Evolutionary conservation across 2,113 vertebrate genomes (phyloP).

Genomic region (Lagopus muta): DNA sequence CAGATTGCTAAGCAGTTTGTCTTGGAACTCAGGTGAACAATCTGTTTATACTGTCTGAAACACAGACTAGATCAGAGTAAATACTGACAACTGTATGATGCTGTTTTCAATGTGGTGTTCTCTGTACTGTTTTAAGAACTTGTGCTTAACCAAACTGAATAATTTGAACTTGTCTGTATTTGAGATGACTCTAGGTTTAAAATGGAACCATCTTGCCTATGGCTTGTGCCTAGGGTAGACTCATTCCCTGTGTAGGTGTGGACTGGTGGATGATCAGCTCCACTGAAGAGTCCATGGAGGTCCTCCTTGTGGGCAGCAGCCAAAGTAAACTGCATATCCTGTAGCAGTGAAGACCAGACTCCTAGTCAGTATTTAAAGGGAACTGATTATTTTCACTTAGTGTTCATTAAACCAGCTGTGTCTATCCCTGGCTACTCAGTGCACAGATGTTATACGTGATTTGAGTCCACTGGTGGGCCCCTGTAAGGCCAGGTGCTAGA

Average conservation of each 20-base stretch:
- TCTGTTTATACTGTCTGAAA: not conserved
- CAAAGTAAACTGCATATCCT: not conserved
- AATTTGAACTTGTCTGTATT: not conserved
- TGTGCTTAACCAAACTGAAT: not conserved
- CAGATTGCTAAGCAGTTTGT: not conserved
- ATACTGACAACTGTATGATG: not conserved
- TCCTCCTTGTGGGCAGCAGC: not conserved
- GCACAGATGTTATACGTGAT: not conserved
- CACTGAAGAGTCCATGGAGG: not conserved
- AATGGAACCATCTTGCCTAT: not conserved
- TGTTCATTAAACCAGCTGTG: not conserved
- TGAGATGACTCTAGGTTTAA: not conserved
- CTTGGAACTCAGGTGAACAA: rapidly evolving
- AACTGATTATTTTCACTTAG: not conserved
- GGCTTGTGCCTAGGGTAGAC: not conserved
- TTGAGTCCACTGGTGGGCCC: not conserved
- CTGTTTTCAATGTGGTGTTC: not conserved
- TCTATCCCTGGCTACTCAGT: not conserved
- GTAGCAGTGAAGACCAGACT: not conserved
- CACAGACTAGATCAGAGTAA: not conserved
- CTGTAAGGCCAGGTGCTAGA: not conserved
- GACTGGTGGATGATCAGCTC: not conserved
- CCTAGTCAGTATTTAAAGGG: not conserved
- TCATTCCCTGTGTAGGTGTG: not conserved
- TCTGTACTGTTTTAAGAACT: not conserved